Percentiles rank a stretch among this genome's conserved stretches.
Evolutionary conservation across 2,888 invertebrate genomes (phyloP).

Genomic region (Ectemnius cavifrons): DNA sequence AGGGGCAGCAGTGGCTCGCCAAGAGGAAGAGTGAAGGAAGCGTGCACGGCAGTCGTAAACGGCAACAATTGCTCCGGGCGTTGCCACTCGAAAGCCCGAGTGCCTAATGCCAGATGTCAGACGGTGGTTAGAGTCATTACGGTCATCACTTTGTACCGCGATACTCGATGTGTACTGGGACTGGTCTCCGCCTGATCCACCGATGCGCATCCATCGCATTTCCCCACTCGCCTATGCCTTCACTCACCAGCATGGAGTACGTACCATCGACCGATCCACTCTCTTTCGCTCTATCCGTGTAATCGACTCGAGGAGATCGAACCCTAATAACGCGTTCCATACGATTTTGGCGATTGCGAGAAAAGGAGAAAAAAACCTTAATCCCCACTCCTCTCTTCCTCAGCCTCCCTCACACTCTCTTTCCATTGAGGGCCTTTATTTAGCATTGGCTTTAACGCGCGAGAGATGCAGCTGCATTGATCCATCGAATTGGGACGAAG

Average conservation of each 20-base stretch:
- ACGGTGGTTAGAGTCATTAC: constrained; percentile 73
- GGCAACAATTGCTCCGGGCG: constrained; percentile 75
- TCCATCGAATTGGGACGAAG: constrained; percentile 1
- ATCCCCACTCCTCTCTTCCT: background rate
- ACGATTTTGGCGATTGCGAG: constrained; percentile 10
- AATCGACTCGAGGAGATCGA: constrained; percentile 28
- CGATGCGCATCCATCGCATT: constrained; percentile 17
- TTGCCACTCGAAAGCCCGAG: constrained; percentile 70
- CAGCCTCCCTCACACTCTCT: no score
- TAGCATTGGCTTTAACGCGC: background rate
- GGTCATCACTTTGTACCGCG: constrained; percentile 70
- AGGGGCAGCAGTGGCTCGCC: constrained; percentile 28
- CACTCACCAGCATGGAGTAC: background rate
- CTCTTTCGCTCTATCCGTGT: constrained; percentile 12
- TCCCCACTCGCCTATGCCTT: constrained; percentile 5
- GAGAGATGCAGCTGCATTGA: constrained; percentile 5
- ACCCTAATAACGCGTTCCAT: constrained; percentile 14
- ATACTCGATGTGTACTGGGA: constrained; percentile 50
- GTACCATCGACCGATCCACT: no score
- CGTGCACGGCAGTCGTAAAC: constrained; percentile 68
- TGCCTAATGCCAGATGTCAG: constrained; percentile 74
- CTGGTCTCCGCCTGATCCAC: constrained; percentile 31
- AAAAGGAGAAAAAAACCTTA: background rate
- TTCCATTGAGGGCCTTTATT: no score
- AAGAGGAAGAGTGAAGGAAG: constrained; percentile 39